A percentile compares a stretch with the other conserved stretches of the same genome.
Evolutionary conservation across 1,140 invertebrate species (phyloP).

Genomic region (Bombyx mandarina): DNA sequence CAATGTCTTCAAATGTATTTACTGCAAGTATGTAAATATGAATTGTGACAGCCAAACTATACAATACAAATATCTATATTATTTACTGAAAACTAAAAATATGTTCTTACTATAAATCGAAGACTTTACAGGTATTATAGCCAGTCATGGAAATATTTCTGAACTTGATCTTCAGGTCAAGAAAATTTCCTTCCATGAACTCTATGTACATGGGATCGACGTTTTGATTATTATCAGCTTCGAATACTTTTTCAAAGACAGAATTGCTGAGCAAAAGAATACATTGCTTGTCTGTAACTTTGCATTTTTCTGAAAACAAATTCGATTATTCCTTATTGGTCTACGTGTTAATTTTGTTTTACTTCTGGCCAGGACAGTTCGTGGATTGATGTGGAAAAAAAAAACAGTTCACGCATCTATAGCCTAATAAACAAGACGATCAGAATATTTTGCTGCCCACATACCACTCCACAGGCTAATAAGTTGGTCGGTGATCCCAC

Average conservation of each 20-base stretch:
- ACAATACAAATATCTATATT: too few relatives aligned
- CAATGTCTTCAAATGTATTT: too few relatives aligned
- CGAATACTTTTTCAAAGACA: neutral
- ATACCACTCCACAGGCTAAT: too few relatives aligned
- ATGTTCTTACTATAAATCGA: neutral
- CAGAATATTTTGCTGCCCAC: too few relatives aligned
- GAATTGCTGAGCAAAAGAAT: neutral
- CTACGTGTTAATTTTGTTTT: too few relatives aligned
- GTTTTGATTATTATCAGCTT: neutral
- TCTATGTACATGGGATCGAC: conserved; percentile 23
- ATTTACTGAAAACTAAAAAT: neutral
- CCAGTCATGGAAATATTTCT: neutral
- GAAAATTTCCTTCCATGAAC: conserved; percentile 20
- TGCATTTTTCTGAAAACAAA: conserved; percentile 1
- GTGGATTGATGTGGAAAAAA: too few relatives aligned
- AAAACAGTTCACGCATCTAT: too few relatives aligned
- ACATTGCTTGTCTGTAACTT: neutral
- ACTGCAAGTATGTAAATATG: too few relatives aligned
- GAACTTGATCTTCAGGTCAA: conserved; percentile 22
- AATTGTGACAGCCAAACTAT: too few relatives aligned
- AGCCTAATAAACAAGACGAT: too few relatives aligned
- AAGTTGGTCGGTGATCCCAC: too few relatives aligned
- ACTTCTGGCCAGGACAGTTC: too few relatives aligned
- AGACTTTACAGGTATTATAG: neutral
- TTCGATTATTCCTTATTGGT: neutral